phyloP scores from a whole-genome alignment of 2,113 vertebrate species.

The Castor canadensis region DNA sequence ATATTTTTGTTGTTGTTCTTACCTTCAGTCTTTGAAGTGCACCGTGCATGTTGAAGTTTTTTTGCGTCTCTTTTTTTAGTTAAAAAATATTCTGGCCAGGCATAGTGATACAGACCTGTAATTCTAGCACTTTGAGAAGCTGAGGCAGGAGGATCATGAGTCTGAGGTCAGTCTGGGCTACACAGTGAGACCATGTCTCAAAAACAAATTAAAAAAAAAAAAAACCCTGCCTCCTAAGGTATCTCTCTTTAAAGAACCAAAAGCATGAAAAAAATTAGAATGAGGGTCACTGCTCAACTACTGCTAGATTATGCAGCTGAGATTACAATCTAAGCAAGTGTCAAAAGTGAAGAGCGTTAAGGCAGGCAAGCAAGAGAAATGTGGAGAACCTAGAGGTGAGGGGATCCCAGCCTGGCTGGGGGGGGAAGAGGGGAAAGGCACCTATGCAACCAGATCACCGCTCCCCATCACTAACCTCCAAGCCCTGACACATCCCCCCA shows the following conservation, averaged over 20 bases:
- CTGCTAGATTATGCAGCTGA: neutral
- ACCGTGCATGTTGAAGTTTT: too few species aligned
- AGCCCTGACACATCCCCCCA: neutral
- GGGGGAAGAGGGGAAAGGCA: neutral
- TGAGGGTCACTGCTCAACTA: neutral
- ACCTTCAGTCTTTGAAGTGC: too few species aligned
- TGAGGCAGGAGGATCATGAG: neutral
- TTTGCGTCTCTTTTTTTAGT: too few species aligned
- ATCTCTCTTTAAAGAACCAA: slow-evolving; percentile 28
- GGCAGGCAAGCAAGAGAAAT: neutral
- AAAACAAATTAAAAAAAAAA: neutral
- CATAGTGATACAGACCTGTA: neutral
- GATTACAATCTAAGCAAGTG: neutral
- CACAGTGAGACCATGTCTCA: neutral
- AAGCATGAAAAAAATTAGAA: neutral
- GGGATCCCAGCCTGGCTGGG: neutral
- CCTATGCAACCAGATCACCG: neutral
- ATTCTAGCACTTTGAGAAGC: neutral
- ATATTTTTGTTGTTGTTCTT: neutral
- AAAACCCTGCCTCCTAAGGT: neutral
- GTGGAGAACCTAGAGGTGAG: neutral
- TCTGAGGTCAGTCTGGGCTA: neutral
- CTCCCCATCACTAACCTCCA: neutral
- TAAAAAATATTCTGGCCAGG: too few species aligned
- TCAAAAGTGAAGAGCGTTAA: neutral